These are phyloP conservation scores for Sphaerodactylus townsendi DNA, from an alignment of 2,113 vertebrate genomes.

Conservation along the genomic window DNA sequence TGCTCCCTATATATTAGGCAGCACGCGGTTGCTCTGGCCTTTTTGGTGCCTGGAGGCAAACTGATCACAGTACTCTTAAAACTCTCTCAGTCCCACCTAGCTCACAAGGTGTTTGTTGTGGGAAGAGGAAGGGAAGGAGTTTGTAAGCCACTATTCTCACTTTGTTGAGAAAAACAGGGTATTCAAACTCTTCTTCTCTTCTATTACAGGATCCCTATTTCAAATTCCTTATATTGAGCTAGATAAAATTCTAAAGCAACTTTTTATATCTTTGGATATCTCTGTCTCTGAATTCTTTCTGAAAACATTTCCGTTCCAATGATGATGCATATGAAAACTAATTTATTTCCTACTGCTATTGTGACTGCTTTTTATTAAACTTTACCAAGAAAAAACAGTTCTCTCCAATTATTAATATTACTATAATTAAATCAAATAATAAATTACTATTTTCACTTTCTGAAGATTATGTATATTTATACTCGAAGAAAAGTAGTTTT, in stretches of 20 bases:
- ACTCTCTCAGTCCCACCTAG: no score
- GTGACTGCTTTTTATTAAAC: background rate
- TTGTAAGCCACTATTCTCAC: no score
- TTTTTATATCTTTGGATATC: background rate
- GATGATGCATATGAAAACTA: background rate
- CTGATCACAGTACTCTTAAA: no score
- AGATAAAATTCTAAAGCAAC: conserved; percentile 1
- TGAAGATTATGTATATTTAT: background rate
- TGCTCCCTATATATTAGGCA: no score
- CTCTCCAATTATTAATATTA: background rate
- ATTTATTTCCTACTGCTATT: no score
- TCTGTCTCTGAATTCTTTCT: background rate
- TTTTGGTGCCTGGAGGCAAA: no score
- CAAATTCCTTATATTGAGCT: background rate
- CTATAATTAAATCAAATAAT: no score
- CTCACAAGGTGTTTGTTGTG: no score
- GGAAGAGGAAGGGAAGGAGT: no score
- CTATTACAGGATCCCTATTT: no score
- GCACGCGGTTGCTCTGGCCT: no score
- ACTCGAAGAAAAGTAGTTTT: background rate
- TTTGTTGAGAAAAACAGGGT: background rate
- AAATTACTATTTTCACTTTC: background rate
- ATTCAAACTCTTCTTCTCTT: no score
- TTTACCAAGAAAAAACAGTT: background rate
- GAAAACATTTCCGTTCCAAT: background rate